Conservation (phyloP, 2,797 vertebrate genomes). For the Crax fasciolata region DNA sequence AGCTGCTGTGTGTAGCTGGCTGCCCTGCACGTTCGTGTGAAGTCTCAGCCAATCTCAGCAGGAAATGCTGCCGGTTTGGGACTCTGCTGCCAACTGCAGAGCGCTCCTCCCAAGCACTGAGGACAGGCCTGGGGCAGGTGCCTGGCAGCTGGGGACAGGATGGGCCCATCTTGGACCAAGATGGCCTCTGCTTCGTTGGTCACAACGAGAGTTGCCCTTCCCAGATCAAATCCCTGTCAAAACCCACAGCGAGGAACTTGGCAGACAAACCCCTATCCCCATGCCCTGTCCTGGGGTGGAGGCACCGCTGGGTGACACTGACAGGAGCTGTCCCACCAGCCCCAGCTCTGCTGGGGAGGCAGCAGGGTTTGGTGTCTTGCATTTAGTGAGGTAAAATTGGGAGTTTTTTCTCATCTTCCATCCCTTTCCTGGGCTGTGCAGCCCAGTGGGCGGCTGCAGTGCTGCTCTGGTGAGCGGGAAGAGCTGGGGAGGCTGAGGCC, state of each 20-base stretch:
- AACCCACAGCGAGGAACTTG: not conserved
- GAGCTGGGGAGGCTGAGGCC: not conserved
- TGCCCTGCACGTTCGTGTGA: accelerated
- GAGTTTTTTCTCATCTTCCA: not conserved
- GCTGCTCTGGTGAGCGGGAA: not conserved
- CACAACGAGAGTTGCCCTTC: not conserved
- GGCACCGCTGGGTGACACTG: not conserved
- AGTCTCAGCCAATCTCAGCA: accelerated
- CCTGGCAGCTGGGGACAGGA: accelerated
- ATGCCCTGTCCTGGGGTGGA: no score
- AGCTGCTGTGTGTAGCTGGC: not conserved
- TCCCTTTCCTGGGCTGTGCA: no score
- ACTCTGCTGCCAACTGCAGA: not conserved
- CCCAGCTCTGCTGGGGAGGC: accelerated
- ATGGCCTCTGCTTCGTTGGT: no score
- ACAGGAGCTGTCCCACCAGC: not conserved
- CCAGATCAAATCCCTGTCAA: not conserved
- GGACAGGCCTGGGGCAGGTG: not conserved
- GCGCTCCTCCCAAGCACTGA: accelerated
- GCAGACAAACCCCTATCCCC: accelerated
- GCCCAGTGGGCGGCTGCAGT: accelerated
- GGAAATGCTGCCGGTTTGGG: not conserved
- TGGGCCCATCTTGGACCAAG: not conserved
- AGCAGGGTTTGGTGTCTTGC: not conserved
- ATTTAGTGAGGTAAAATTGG: not conserved